Base-by-base conservation (phyloP, 1,140 invertebrate species). In the Adoxophyes honmai region DNA sequence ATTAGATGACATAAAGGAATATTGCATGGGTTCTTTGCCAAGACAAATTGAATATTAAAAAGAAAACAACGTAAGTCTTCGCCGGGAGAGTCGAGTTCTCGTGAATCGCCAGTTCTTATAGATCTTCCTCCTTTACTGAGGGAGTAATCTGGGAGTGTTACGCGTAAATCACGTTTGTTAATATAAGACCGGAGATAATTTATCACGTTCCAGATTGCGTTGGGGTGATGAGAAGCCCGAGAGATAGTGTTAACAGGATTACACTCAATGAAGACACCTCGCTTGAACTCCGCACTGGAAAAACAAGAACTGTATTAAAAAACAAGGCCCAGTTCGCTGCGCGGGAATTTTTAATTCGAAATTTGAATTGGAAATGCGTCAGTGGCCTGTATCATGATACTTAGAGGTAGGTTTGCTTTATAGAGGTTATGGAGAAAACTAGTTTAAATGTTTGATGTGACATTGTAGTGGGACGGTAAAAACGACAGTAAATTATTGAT, bases 151-250 rank as follows among this genome's bases (percentile, higher is more conserved):
- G 16, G n/a, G 4, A 48, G 42, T 48, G 38, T 16, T 42, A 33
- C 42, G n/a, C 18, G 16, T 69, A 68, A 70, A 70, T 73, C 70
- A 75, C 58, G 65, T 70, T 68, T 44, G 62, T 68, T 78, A 69
- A 76, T 70, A 70, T 73, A 69, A 70, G 57, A 62, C 59, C 59
- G 59, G 57, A 62, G 61, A 78, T 76, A 81, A 80, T 86, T 86
- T 79, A 87, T 87, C 84, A 87, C 81, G 82, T 86, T 73, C 75
- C 68, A 74, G 71, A 79, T 77, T 76, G 62, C 61, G 74, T 78
- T 70, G 79, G 57, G 60, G 71, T 70, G 57, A 84, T 54, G 70
- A 78, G 67, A 64, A 73, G 66, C 53, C 70, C 66, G 56, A 84
- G 64, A 42, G 74, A 76, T 77, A 85, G 76, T 80, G 77, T 80